These are phyloP conservation scores for Liasis olivaceus DNA, from an alignment of 2,797 vertebrate species.

Conservation along the genomic window DNA sequence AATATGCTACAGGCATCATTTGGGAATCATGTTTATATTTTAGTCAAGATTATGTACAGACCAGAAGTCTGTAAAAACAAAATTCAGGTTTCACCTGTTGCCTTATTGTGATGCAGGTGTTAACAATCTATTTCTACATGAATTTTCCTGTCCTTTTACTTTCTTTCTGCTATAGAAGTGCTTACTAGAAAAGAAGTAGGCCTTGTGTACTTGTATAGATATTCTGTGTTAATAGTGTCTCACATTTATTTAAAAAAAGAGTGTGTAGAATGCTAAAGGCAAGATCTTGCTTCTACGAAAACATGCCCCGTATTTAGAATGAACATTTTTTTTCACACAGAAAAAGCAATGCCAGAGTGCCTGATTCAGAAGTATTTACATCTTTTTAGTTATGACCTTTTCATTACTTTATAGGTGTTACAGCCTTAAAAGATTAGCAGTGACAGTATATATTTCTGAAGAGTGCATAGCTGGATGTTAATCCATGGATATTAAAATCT, in stretches of 20 bases:
- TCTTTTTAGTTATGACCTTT: slow-evolving; percentile 34
- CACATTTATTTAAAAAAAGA: slow-evolving; percentile 47
- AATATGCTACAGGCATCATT: background rate
- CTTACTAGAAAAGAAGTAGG: background rate
- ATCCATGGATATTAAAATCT: slow-evolving; percentile 28
- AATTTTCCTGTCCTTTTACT: background rate
- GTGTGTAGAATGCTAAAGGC: slow-evolving; percentile 37
- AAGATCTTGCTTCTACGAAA: slow-evolving; percentile 56
- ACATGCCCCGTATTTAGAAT: slow-evolving; percentile 35
- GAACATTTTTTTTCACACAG: background rate
- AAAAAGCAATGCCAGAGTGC: slow-evolving; percentile 26
- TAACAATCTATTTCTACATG: background rate
- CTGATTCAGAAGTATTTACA: slow-evolving; percentile 43
- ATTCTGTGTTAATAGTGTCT: slow-evolving; percentile 4
- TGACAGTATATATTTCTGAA: slow-evolving; percentile 42
- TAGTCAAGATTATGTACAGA: background rate
- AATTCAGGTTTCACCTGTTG: background rate
- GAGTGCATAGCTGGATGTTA: slow-evolving; percentile 19
- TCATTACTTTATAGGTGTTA: slow-evolving; percentile 41
- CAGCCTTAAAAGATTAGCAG: slow-evolving; percentile 48
- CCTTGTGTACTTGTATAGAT: background rate
- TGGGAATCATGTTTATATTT: background rate
- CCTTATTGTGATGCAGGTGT: background rate
- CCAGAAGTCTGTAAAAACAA: background rate
- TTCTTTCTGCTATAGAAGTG: background rate